Base-by-base conservation (phyloP, 2,888 invertebrate genomes). In the Unio pictorum region DNA sequence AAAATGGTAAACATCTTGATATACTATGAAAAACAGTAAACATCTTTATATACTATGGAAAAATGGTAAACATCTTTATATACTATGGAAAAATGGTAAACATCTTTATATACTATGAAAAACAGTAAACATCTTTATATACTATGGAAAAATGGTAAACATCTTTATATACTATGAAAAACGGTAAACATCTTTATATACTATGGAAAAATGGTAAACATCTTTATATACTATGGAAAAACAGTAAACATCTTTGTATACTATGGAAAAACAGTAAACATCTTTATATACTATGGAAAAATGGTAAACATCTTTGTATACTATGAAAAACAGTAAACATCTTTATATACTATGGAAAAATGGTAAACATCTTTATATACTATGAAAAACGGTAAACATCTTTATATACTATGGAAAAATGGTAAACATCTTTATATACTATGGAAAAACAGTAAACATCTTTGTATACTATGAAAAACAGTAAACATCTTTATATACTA, bases 21-120 rank as follows among this genome's bases (percentile, higher is more conserved):
- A 54, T 23, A 23, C 23, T 23, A 23, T 0, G 23, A 0, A 23
- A 23, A n/a, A n/a, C n/a, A n/a, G n/a, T n/a, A n/a, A n/a, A n/a
- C n/a, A n/a, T n/a, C n/a, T n/a, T n/a, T n/a, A n/a, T n/a, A 6
- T 76, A 81, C 45, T 87, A 87, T 73, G 76, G 80, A 26, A 84
- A 80, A 75, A 67, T 80, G 71, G 88, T 87, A 80, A 78, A 81
- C 69, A 28, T 20, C 62, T 34, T 58, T 58, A 23, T 30, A 54
- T 23, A 23, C 23, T 23, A 23, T 0, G 23, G 23, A 23, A 23
- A n/a, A n/a, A n/a, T n/a, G n/a, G n/a, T n/a, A n/a, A n/a, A n/a
- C n/a, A n/a, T n/a, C n/a, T n/a, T n/a, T n/a, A n/a, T n/a, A 6
- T 76, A 81, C 45, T 87, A 87, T 73, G 76, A 26, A 84, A 80